Conservation (phyloP, 2,888 invertebrate species). For the Lepas anatifera region DNA sequence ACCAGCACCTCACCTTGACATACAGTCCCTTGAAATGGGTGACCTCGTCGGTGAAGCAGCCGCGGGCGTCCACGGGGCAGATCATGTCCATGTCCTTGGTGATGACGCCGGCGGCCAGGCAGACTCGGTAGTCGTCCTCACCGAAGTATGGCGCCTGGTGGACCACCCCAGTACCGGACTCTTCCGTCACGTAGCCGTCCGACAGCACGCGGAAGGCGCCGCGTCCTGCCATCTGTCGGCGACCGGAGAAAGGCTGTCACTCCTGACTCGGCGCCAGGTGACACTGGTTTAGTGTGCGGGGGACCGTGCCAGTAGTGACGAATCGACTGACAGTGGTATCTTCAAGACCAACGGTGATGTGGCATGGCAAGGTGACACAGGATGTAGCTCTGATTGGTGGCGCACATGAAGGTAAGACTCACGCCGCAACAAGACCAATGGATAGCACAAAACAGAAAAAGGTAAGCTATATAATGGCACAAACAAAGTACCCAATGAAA, state of each 20-base stretch:
- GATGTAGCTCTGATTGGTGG: no score
- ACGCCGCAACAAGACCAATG: no score
- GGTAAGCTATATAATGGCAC: no score
- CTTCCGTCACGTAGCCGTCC: conserved; percentile 88
- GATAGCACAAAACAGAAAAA: no score
- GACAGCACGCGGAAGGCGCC: conserved; percentile 73
- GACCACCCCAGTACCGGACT: conserved; percentile 94
- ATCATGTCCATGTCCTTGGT: conserved; percentile 74
- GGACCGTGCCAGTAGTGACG: no score
- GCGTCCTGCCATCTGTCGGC: conserved; percentile 29
- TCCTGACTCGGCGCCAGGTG: no score
- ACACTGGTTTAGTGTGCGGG: no score
- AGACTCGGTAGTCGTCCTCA: conserved; percentile 87
- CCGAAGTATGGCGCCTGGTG: conserved; percentile 99
- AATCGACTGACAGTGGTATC: no score
- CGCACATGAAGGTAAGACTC: no score
- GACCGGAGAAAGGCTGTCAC: background rate
- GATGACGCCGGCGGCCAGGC: conserved; percentile 57
- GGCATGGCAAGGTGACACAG: no score
- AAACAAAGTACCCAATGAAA: no score
- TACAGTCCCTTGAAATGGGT: conserved; percentile 76
- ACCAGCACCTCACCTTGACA: conserved; percentile 57
- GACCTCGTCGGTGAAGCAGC: conserved; percentile 71
- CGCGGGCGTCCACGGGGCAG: conserved; percentile 90
- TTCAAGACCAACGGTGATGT: no score